Percentiles rank a stretch among this genome's conserved stretches.
Evolutionary conservation across 1,140 invertebrate species (phyloP).

Genomic region (Lordiphosa collinella): DNA sequence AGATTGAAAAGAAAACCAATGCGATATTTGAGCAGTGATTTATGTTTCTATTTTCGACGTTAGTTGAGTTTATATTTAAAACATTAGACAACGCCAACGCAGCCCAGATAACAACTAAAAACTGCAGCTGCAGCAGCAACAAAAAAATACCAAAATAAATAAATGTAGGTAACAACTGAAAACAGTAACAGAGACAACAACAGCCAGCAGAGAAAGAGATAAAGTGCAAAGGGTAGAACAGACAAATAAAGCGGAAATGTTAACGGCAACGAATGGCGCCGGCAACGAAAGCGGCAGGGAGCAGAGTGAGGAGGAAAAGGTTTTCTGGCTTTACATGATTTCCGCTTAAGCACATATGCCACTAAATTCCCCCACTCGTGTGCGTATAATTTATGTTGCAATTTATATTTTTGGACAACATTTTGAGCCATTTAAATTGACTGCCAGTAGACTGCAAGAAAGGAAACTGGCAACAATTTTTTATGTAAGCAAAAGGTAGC

Average conservation of each 20-base stretch:
- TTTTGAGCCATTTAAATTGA: constrained; percentile 51
- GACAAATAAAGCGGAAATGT: constrained; percentile 77
- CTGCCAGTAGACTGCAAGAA: constrained; percentile 31
- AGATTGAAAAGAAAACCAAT: constrained; percentile 70
- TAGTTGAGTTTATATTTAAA: constrained; percentile 77
- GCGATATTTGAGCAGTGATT: constrained; percentile 69
- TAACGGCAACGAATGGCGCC: constrained; percentile 73
- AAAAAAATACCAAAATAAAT: constrained; percentile 3
- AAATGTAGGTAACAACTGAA: constrained; percentile 40
- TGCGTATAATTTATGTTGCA: constrained; percentile 68
- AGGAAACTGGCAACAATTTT: background rate
- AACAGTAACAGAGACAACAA: background rate
- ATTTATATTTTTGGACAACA: constrained; percentile 57
- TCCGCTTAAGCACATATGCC: constrained; percentile 60
- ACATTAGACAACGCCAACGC: constrained; percentile 49
- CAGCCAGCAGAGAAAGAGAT: constrained; percentile 17
- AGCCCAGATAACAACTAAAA: constrained; percentile 39
- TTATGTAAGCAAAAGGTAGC: constrained; percentile 31
- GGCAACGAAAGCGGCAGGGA: constrained; percentile 30
- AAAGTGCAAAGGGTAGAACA: constrained; percentile 56
- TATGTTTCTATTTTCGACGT: constrained; percentile 71
- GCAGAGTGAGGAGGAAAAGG: background rate
- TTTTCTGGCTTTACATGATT: constrained; percentile 42
- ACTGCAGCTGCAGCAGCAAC: constrained; percentile 49
- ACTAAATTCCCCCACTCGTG: constrained; percentile 10